A percentile compares a stretch with the other conserved stretches of the same genome.
Evolutionary conservation across 2,888 invertebrate species (phyloP).

Genomic region (Caenorhabditis plicata): DNA sequence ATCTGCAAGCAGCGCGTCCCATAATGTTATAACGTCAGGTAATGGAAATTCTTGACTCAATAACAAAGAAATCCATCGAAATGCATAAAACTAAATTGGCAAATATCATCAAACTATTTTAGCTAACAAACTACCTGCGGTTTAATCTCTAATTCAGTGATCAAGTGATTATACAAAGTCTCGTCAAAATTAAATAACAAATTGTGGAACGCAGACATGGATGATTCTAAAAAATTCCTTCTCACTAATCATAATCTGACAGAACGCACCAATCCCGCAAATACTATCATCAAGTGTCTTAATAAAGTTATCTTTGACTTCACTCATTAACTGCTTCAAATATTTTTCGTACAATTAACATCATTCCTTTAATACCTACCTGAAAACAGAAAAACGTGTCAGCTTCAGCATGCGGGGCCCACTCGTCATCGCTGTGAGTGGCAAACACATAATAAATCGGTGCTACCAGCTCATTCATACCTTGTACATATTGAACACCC

Average conservation of each 20-base stretch:
- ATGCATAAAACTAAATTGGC: conserved; percentile 70
- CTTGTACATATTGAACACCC: conserved; percentile 82
- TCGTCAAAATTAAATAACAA: conserved; percentile 79
- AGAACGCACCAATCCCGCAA: conserved; percentile 58
- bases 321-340: conserved; percentile 95
- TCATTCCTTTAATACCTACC: conserved; percentile 2
- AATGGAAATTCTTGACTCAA: conserved; percentile 95
- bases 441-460: conserved; percentile 97
- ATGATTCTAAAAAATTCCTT: conserved; percentile 62
- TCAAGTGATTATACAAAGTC: conserved; percentile 77
- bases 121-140: conserved; percentile 73
- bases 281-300: conserved; percentile 80
- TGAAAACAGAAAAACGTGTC: conserved; percentile 98
- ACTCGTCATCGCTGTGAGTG: conserved; percentile 79
- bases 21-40: conserved; percentile 92
- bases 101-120: not conserved
- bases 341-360: conserved; percentile 65
- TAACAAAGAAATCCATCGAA: conserved; percentile 89
- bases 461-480: conserved; percentile 99
- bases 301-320: conserved; percentile 91
- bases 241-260: not conserved
- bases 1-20: conserved; percentile 95
- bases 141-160: conserved; percentile 78
- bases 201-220: conserved; percentile 81
- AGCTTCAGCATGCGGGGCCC: conserved; percentile 89